Conservation (phyloP, 1,140 invertebrate species). For the Apolygus lucorum region DNA sequence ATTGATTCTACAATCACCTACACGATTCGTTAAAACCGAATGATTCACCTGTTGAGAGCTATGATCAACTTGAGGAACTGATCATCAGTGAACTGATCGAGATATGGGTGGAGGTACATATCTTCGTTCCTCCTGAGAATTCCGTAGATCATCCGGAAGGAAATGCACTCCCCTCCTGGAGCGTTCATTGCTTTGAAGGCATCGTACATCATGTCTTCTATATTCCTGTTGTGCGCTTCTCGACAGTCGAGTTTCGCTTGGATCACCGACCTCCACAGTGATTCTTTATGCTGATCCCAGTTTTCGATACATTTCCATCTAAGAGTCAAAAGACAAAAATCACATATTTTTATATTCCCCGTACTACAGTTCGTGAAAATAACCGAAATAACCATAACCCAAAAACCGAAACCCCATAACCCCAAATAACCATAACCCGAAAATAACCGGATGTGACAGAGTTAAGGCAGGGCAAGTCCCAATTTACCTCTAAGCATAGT, state of each 20-base stretch:
- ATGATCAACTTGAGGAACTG: neutral
- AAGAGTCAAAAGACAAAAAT: too few relatives aligned
- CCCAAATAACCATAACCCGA: too few relatives aligned
- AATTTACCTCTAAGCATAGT: too few relatives aligned
- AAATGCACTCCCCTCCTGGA: neutral
- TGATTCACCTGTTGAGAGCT: neutral
- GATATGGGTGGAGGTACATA: neutral
- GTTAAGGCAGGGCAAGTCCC: too few relatives aligned
- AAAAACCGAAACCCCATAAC: too few relatives aligned
- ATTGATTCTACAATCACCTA: too few relatives aligned
- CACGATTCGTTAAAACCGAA: too few relatives aligned
- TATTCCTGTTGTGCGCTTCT: neutral
- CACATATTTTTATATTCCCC: too few relatives aligned
- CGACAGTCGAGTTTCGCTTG: neutral
- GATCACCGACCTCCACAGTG: neutral
- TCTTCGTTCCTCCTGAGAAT: slow-evolving; percentile 1
- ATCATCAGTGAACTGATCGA: neutral
- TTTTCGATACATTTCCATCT: neutral
- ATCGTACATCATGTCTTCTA: neutral
- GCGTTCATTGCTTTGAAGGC: neutral
- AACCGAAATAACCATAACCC: too few relatives aligned
- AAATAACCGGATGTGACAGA: too few relatives aligned
- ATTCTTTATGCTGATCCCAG: neutral
- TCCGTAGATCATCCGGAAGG: neutral
- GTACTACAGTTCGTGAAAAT: too few relatives aligned